Conservation (phyloP, 2,888 invertebrate species). For the Mesorhabditis spiculigera region DNA sequence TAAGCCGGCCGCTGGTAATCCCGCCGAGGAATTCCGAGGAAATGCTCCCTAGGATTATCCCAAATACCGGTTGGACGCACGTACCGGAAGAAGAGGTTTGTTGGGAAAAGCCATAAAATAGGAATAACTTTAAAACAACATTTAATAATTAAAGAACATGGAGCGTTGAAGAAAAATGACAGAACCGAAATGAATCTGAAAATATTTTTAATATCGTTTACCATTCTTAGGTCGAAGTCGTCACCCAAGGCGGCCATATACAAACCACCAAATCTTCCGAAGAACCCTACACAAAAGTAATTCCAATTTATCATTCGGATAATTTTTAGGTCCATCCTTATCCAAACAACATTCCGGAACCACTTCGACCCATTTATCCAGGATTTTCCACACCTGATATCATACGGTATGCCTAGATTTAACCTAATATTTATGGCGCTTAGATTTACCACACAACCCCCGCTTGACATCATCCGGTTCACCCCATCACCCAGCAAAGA, state of each 20-base stretch:
- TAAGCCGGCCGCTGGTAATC: not conserved
- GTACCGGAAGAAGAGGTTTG: not conserved
- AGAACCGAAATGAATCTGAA: no score
- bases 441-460: slow-evolving; percentile 5
- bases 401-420: not conserved
- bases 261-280: slow-evolving; percentile 1
- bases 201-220: no score
- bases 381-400: not conserved
- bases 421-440: not conserved
- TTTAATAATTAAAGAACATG: no score
- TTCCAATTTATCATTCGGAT: no score
- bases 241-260: not conserved
- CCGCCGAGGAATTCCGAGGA: not conserved
- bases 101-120: no score
- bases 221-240: not conserved
- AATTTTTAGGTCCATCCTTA: not conserved
- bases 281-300: slow-evolving; percentile 1
- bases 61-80: not conserved
- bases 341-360: not conserved
- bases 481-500: not conserved
- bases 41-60: not conserved
- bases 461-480: slow-evolving; percentile 4
- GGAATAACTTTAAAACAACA: no score
- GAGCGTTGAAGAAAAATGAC: no score
- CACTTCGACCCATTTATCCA: not conserved